A percentile compares a stretch with the other conserved stretches of the same genome.
Evolutionary conservation across 2,888 invertebrate genomes (phyloP).

Genomic region (Hololepta plana): DNA sequence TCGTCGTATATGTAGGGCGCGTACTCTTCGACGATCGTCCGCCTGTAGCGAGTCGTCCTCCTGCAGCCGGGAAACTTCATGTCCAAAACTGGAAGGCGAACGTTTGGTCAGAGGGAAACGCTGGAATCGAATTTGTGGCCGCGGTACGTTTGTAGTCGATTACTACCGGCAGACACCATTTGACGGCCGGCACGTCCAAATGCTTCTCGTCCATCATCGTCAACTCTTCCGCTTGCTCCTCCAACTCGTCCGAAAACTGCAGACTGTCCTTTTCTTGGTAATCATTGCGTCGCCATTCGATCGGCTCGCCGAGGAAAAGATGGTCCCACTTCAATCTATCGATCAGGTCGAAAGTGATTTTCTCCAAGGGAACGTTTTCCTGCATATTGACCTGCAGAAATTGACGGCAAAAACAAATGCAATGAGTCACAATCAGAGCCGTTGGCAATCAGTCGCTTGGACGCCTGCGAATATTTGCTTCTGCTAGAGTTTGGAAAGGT

Average conservation of each 20-base stretch:
- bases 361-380: too few relatives aligned
- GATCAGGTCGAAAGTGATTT: constrained; percentile 40
- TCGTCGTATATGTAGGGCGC: constrained; percentile 57
- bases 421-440: too few relatives aligned
- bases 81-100: constrained; percentile 6
- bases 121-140: constrained; percentile 22
- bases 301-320: constrained; percentile 50
- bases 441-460: too few relatives aligned
- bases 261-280: too few relatives aligned
- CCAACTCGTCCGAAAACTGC: constrained; percentile 22
- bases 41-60: constrained; percentile 50
- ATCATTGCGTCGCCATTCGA: constrained; percentile 20
- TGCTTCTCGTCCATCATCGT: constrained; percentile 42
- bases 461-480: too few relatives aligned
- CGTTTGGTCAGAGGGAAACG: constrained; percentile 1
- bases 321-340: constrained; percentile 52
- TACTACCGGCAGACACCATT: constrained; percentile 63
- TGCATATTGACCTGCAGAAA: constrained; percentile 41
- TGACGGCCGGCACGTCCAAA: constrained; percentile 56
- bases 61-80: constrained; percentile 42
- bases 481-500: too few relatives aligned
- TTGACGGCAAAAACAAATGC: constrained; percentile 2
- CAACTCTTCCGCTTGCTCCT: constrained; percentile 32
- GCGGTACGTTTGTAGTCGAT: too few relatives aligned
- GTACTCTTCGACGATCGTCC: constrained; percentile 56